phyloP scores from a whole-genome alignment of 2,797 vertebrate species.

The Siniperca obscura region DNA sequence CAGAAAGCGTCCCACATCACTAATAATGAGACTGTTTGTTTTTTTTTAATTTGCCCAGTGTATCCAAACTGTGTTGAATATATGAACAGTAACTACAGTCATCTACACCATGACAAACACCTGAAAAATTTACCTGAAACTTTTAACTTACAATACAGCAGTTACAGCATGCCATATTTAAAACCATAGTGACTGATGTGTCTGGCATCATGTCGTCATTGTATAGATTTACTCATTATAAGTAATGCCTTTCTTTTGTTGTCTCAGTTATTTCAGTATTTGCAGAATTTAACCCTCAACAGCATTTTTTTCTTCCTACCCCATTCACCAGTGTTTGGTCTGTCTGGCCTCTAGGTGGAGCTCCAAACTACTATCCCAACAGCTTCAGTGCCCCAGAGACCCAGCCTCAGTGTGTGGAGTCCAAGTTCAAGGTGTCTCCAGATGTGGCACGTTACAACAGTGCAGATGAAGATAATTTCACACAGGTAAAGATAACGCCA shows the following conservation, averaged over 20 bases:
- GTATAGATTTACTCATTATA: background rate
- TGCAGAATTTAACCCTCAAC: background rate
- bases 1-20: background rate
- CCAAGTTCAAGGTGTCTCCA: constrained; percentile 67
- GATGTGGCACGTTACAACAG: constrained; percentile 92
- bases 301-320: background rate
- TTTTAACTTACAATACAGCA: no score
- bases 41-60: background rate
- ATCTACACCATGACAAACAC: background rate
- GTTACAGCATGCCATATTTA: background rate
- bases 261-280: background rate
- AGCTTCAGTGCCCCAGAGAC: constrained; percentile 92
- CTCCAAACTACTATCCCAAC: constrained; percentile 97
- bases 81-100: no score
- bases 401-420: constrained; percentile 81
- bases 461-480: constrained; percentile 89
- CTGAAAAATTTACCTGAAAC: background rate
- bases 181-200: background rate
- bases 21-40: no score
- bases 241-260: background rate
- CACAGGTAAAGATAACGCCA: constrained; percentile 85
- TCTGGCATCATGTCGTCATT: background rate
- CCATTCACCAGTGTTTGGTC: background rate
- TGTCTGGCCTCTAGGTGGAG: constrained; percentile 86
- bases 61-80: background rate